Base-by-base conservation (phyloP, 2,888 invertebrate genomes). In the Scaptomyza flava region DNA sequence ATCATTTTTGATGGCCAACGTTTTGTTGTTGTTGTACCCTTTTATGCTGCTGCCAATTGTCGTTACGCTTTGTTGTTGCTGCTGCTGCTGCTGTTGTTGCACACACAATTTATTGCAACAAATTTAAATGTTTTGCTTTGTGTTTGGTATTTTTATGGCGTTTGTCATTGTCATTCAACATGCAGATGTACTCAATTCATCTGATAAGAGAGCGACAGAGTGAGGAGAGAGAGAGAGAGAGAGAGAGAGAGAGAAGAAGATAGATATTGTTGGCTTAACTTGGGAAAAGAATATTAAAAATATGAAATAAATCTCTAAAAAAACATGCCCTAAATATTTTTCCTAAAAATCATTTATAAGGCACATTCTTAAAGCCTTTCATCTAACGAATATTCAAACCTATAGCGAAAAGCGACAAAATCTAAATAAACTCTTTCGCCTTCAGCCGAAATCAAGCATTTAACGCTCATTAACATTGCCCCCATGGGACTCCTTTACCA, bases 91-190 rank as follows among this genome's bases (percentile, higher is more conserved):
- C 62, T 71, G 50, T 38, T 67, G 57, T 68, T 68, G 68, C 51
- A 60, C 68, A 68, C 68, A 69, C 77, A 89, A 89, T 89, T 89
- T 89, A 89, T 89, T 87, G 79, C 81, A 83, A 82, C 81, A 87
- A 84, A 89, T 89, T 89, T 83, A 82, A 87, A 89, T 89, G 89
- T 81, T 86, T 72, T 58, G 71, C 60, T 58, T 68, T 73, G 71
- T 54, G 76, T 72, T 73, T 48, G 83, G 77, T 70, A 83, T 83
- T 87, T 89, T 88, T 87, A 84, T 81, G 84, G 62, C 66, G 62
- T 72, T 77, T 64, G 46, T 72, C 50, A 12, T 45, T 68, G 73
- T 45, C 61, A 48, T 56, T 48, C 67, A 72, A 72, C 58, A 75
- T 77, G 74, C 54, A 75, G 72, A 71, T 71, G 34, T 20, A 14